Percentiles rank a stretch among this genome's conserved stretches.
These are phyloP conservation scores for Philopotamus ludificatus DNA, from an alignment of 1,140 invertebrate genomes.

Conservation along the genomic window DNA sequence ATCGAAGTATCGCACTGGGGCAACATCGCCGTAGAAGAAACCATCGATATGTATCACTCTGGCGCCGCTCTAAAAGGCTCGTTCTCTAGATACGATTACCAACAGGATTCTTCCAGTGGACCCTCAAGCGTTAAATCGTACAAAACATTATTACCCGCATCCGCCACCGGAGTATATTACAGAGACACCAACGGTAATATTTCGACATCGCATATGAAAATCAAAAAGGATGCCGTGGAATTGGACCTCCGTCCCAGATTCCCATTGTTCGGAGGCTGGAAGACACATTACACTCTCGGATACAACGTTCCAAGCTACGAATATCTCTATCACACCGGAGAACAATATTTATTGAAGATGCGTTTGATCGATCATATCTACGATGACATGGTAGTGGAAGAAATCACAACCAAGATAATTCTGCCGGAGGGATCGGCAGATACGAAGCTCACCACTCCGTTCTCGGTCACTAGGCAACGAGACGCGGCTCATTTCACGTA, in stretches of 20 bases:
- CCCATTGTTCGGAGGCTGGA: conserved; percentile 98
- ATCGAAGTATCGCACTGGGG: conserved; percentile 99
- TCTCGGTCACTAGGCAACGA: conserved; percentile 69
- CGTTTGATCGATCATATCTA: conserved; percentile 92
- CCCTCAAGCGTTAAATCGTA: conserved; percentile 88
- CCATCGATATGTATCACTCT: conserved; percentile 86
- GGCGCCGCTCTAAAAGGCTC: conserved; percentile 91
- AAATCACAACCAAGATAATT: conserved; percentile 87
- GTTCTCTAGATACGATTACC: conserved; percentile 96
- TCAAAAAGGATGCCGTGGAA: conserved; percentile 89
- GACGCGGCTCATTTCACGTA: conserved; percentile 90
- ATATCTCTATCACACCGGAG: conserved; percentile 83
- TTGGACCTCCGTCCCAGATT: conserved; percentile 93
- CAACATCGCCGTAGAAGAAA: conserved; percentile 96
- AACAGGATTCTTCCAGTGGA: conserved; percentile 82
- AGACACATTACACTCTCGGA: conserved; percentile 93
- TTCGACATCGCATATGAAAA: conserved; percentile 90
- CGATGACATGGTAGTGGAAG: conserved; percentile 95
- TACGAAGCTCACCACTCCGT: conserved; percentile 82
- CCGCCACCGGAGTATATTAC: conserved; percentile 86
- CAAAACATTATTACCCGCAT: conserved; percentile 87
- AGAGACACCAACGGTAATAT: conserved; percentile 99
- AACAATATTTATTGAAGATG: conserved; percentile 86
- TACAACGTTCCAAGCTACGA: conserved; percentile 98
- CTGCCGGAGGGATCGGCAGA: conserved; percentile 89